Base-by-base conservation (phyloP, 1,140 invertebrate genomes). In the Hyles vespertilio region DNA sequence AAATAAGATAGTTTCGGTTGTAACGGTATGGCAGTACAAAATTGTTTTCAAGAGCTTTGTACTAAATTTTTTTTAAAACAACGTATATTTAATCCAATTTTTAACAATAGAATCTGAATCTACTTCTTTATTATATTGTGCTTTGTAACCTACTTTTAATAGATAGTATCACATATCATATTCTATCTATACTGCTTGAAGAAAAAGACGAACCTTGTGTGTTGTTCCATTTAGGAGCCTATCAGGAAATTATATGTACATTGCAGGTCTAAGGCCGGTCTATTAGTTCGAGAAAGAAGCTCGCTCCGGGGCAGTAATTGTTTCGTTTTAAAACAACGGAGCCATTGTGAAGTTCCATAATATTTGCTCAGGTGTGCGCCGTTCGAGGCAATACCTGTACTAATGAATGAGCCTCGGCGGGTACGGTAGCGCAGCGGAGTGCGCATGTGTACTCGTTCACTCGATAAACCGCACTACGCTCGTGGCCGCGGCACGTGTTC, bases 321-420 rank as follows among this genome's bases (percentile, higher is more conserved):
- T 72, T 69, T 51, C 50, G 65, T 76, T 72, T 67, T 57, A 66
- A 69, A 75, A 81, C 73, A 86, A 77, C 70, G 73, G 59, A 56
- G 47, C 72, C 70, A 77, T 81, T 83, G 74, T 83, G 51, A 51
- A 48, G 51, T 72, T 63, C 65, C 72, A 80, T 79, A 84, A 81
- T 86, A 86, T 88, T 86, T 85, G 79, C 70, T 79, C 82, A 88
- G 85, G 83, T 88, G 84, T 77, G 70, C 59, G 64, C 67, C 67
- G 63, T 62, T 65, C 56, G 61, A 64, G 66, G 65, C 70, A 70
- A 74, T 58, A 56, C 46, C 47, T 51, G 64, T 70, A 72, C 69
- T 81, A 81, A 81, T 87, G 84, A 87, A 87, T 87, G 84, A 75
- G 78, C 70, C 64, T 69, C 70, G 72, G 68, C 60, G 61, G 65